Base-by-base conservation (phyloP, 1,140 invertebrate species). In the Drosophila bifasciata region DNA sequence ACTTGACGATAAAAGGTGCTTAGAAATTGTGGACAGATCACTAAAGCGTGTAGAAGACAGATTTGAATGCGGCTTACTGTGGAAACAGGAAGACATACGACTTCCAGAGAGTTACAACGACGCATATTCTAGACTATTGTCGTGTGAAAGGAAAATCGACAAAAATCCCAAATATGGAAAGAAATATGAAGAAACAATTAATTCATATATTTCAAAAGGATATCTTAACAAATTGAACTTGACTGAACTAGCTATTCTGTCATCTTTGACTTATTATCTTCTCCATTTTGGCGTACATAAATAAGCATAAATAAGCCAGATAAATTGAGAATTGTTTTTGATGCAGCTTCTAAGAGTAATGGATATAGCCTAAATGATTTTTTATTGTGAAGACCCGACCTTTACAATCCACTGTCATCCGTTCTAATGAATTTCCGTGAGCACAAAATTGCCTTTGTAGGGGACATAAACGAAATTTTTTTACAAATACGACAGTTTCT, bases 341-440 rank as follows among this genome's bases (percentile, higher is more conserved):
- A 63, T 13, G 52, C 67, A 9, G 59, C 52, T 13, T 40, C 61
- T n/a, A 63, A 48, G 23, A 36, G 15, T 16, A 13, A 56, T 46
- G 45, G 51, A 39, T 55, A 51, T 63, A 56, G 51, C n/a, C 48
- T 63, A 9, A 70, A 58, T 15, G 45, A 70, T 32, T 70, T 70
- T 49, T 32, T 62, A 16, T 50, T 56, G 9, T 40, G 58, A 21
- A 58, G 57, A 19, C 43, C 58, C 11, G 44, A 61, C 41, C 23
- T 61, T 9, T 61, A 68, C 36, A 68, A 23, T 8, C 50, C 60
- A 49, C 19, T 53, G 3, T 21, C 21, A 5, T 5, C 51, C 4
- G 60, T 63, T 2, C 21, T 63, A 16, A 49, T 57, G 11, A 64
- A 64, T 23, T 64, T 62, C 62, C 36, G 8, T 58, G n/a, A n/a